Base-by-base conservation (phyloP, 2,888 invertebrate genomes). In the Flexamia atlantica region DNA sequence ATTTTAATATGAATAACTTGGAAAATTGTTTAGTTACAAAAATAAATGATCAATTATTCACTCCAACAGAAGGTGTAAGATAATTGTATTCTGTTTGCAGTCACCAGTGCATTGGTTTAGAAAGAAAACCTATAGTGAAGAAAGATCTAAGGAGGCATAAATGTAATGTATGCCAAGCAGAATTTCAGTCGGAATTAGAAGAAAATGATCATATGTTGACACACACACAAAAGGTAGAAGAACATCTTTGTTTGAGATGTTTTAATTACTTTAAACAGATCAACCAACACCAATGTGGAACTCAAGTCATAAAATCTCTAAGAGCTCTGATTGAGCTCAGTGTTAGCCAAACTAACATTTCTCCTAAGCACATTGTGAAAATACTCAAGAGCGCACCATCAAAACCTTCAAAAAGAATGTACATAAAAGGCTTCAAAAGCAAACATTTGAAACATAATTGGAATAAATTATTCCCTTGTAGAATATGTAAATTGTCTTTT, bases 201-300 rank as follows among this genome's bases (percentile, higher is more conserved):
- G 68, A 68, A n/a, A 68, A 68, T 68, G n/a, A 68, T 68, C 68
- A 68, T 32, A 68, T 68, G 68, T 30, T 68, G 32, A 17, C 32
- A 1, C 68, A 68, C 30, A 17, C 53, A 53, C 20, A 23, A 53
- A 53, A 23, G 53, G 53, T 23, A 53, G 23, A 2, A 20, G 53
- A 53, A 23, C 5, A 14, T 23, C 53, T 53, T 53, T 53, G 53
- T 53, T 20, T 53, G 53, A 53, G 53, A 14, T 53, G 53, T 23
- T 53, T 12, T 53, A 53, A 23, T 53, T 53, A 53, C 10, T 53
- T 23, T 3, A 53, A 53, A 23, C 20, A 53, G 53, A 23, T 23
- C 53, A 5, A 20, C 14, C 20, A 53, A 53, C 53, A 53, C 53
- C 20, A 53, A 23, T 53, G 53, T 53, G 14, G 23, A 5, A 53